Conservation (phyloP, 2,888 invertebrate species). For the Argyresthia goedartella region DNA sequence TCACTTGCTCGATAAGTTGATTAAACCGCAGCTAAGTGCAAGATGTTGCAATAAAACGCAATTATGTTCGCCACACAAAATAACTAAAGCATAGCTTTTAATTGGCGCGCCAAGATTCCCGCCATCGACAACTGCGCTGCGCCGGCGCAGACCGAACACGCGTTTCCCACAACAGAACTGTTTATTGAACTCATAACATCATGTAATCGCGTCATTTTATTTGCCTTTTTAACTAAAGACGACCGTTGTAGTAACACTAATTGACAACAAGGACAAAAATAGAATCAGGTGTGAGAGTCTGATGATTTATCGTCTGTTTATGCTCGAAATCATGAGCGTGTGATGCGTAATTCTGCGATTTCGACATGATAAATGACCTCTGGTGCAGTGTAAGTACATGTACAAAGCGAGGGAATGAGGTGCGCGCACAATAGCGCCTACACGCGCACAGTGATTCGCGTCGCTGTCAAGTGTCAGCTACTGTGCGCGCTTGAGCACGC, state of each 20-base stretch:
- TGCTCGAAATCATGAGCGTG: not conserved
- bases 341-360: conserved; percentile 16
- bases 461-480: conserved; percentile 45
- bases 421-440: conserved; percentile 47
- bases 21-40: conserved; percentile 14
- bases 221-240: not conserved
- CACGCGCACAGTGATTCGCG: conserved; percentile 33
- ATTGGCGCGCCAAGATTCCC: conserved; percentile 20
- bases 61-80: conserved; percentile 26
- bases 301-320: too few relatives aligned
- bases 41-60: conserved; percentile 32
- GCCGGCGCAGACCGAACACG: too few relatives aligned
- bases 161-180: not conserved
- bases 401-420: conserved; percentile 56
- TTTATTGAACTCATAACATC: conserved; percentile 11
- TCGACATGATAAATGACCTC: conserved; percentile 21
- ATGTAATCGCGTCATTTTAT: conserved; percentile 16
- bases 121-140: not conserved
- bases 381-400: conserved; percentile 22
- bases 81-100: conserved; percentile 27
- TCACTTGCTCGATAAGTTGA: conserved; percentile 21
- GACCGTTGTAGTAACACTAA: not conserved
- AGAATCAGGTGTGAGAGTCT: too few relatives aligned
- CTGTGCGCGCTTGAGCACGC: conserved; percentile 27
- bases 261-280: not conserved